Evolutionary conservation across 2,113 vertebrate species (phyloP).

Genomic region (Rattus rattus): DNA sequence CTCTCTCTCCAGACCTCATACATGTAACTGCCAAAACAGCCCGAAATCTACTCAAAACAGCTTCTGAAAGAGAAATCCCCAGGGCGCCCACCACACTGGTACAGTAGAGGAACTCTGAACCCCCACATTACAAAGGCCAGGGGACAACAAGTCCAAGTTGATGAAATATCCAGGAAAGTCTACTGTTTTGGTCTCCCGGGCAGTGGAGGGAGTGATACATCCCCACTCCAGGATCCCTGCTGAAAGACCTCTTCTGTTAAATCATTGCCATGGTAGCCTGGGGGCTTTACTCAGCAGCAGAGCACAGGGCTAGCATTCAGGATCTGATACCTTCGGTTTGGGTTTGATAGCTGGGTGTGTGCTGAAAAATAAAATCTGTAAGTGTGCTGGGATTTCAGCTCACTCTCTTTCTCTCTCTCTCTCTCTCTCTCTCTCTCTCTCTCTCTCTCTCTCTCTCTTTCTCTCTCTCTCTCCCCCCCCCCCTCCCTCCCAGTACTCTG

Average conservation of each 20-base stretch:
- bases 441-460: neutral
- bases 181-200: neutral
- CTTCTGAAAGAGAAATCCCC: neutral
- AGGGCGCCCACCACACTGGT: rapidly evolving
- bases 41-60: neutral
- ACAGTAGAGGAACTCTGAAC: neutral
- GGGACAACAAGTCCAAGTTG: no score
- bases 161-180: neutral
- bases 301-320: neutral
- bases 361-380: neutral
- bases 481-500: neutral
- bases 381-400: neutral
- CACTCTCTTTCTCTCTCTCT: neutral
- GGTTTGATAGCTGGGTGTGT: neutral
- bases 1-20: neutral
- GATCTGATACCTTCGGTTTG: no score
- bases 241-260: neutral
- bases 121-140: neutral
- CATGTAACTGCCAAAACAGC: neutral
- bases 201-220: no score
- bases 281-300: no score
- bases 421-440: neutral
- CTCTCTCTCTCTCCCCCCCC: neutral
- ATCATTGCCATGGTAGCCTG: neutral
- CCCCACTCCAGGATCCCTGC: neutral